Evolutionary conservation across 2,797 vertebrate species (phyloP).

Genomic region (Accipiter minullus): DNA sequence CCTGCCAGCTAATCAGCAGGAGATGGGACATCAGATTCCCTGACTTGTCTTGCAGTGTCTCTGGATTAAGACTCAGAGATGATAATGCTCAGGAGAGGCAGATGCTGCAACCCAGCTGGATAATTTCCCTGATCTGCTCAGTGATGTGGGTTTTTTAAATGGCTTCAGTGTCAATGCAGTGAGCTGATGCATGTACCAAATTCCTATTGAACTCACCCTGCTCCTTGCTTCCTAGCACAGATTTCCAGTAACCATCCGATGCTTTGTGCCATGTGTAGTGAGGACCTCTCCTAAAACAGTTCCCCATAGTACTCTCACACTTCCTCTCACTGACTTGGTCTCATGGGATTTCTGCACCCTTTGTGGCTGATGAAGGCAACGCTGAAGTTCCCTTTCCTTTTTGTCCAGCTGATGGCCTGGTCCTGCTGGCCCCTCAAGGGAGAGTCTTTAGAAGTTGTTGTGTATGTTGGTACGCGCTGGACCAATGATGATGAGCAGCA

Average conservation of each 20-base stretch:
- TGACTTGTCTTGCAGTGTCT: background rate
- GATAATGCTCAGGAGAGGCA: background rate
- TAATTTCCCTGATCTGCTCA: background rate
- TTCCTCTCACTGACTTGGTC: background rate
- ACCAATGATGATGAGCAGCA: background rate
- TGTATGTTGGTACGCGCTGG: too few species aligned
- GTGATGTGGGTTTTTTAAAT: background rate
- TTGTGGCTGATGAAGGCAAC: background rate
- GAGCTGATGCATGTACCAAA: background rate
- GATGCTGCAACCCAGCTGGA: background rate
- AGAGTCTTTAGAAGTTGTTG: background rate
- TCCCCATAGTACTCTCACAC: fast-evolving
- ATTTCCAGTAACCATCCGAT: background rate
- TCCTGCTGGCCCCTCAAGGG: background rate
- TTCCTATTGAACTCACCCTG: background rate
- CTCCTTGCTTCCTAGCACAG: background rate
- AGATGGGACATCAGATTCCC: background rate
- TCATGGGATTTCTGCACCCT: background rate
- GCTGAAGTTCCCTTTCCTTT: background rate
- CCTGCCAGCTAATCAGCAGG: background rate
- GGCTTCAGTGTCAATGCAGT: background rate
- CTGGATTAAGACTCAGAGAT: background rate
- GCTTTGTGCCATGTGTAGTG: background rate
- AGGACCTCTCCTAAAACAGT: background rate
- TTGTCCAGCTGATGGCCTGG: background rate